A percentile compares a stretch with the other conserved stretches of the same genome.
Evolutionary conservation across 2,888 invertebrate genomes (phyloP).

Genomic region (Zaprionus lineosus): DNA sequence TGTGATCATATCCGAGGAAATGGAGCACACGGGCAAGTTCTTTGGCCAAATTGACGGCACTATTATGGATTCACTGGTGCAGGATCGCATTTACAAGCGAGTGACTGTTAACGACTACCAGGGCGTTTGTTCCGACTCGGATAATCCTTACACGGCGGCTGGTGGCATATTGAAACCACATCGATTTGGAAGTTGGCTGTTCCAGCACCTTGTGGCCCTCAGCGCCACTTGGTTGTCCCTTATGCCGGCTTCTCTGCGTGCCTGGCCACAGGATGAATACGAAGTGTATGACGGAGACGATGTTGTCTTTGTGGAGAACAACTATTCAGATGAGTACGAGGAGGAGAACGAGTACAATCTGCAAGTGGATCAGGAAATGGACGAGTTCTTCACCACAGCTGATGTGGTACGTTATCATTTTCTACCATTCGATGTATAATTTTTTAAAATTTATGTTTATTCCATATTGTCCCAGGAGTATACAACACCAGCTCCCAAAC

Average conservation of each 20-base stretch:
- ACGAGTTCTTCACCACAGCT: slow-evolving; percentile 81
- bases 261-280: slow-evolving; percentile 82
- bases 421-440: too few species aligned
- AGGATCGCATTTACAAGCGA: slow-evolving; percentile 94
- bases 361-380: slow-evolving; percentile 81
- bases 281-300: slow-evolving; percentile 79
- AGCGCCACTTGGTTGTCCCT: slow-evolving; percentile 80
- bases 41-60: slow-evolving; percentile 97
- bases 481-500: slow-evolving; percentile 80
- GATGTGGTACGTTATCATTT: slow-evolving; percentile 81
- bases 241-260: slow-evolving; percentile 76
- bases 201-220: slow-evolving; percentile 79
- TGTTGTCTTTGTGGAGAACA: slow-evolving; percentile 78
- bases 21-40: slow-evolving; percentile 94
- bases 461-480: slow-evolving; percentile 79
- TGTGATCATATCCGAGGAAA: slow-evolving; percentile 93
- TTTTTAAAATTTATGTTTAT: too few species aligned
- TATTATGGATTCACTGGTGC: slow-evolving; percentile 95
- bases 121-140: slow-evolving; percentile 90
- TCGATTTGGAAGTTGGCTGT: slow-evolving; percentile 77
- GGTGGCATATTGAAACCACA: slow-evolving; percentile 74
- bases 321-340: slow-evolving; percentile 82
- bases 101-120: slow-evolving; percentile 94
- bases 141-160: slow-evolving; percentile 84
- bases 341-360: slow-evolving; percentile 81